Conservation (phyloP, 2,888 invertebrate genomes). For the Drosophila subsilvestris region DNA sequence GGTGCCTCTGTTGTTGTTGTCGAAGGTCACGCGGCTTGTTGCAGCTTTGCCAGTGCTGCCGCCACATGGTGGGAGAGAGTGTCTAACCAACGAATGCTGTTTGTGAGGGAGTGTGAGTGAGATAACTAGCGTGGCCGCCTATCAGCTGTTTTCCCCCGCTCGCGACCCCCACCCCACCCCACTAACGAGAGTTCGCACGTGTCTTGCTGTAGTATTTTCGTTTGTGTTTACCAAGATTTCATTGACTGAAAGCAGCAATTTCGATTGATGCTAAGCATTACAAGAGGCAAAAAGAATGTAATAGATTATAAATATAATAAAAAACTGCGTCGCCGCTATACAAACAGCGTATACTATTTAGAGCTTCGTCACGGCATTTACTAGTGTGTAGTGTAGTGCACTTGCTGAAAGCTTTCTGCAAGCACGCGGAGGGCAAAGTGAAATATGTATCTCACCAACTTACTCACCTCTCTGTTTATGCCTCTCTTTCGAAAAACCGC, state of each 20-base stretch:
- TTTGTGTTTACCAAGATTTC: neutral
- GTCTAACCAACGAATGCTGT: too few relatives aligned
- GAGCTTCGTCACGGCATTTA: slow-evolving; percentile 2
- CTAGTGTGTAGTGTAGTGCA: neutral
- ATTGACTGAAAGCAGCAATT: neutral
- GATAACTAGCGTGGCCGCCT: slow-evolving; percentile 9
- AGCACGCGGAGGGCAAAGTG: neutral
- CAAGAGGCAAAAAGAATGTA: neutral
- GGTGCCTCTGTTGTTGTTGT: slow-evolving; percentile 30
- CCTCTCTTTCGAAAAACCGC: slow-evolving; percentile 20
- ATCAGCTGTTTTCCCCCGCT: slow-evolving; percentile 32
- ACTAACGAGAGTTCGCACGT: slow-evolving; percentile 26
- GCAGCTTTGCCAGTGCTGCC: neutral
- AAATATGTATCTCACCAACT: neutral
- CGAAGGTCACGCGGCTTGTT: slow-evolving; percentile 42
- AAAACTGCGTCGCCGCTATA: neutral
- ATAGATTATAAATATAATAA: neutral
- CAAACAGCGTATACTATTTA: neutral
- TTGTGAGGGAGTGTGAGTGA: slow-evolving; percentile 14
- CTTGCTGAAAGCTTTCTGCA: neutral
- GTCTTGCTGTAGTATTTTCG: slow-evolving; percentile 4
- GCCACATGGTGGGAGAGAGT: slow-evolving; percentile 22
- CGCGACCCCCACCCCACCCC: neutral
- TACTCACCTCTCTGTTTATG: slow-evolving; percentile 20
- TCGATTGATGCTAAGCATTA: slow-evolving; percentile 14